Conservation (phyloP, 1,140 invertebrate genomes). For the Drosophila sturtevanti region DNA sequence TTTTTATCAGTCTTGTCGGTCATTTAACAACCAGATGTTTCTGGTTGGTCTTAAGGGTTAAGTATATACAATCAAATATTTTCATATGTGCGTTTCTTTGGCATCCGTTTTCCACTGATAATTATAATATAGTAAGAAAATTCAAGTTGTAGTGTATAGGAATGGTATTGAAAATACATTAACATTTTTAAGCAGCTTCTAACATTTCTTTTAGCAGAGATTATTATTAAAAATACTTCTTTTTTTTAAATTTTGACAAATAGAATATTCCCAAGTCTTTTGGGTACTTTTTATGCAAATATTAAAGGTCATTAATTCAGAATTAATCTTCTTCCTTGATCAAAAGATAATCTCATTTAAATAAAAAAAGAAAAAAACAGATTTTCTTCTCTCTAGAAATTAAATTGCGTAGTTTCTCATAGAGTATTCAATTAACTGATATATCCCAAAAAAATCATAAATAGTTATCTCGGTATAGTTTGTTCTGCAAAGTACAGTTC, state of each 20-base stretch:
- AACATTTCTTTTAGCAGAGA: too few species aligned
- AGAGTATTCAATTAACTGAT: not conserved
- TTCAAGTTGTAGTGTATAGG: not conserved
- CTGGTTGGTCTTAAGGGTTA: not conserved
- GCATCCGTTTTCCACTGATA: constrained; percentile 14
- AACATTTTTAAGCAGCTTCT: not conserved
- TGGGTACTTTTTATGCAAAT: too few species aligned
- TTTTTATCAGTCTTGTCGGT: constrained; percentile 1
- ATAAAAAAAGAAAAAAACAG: too few species aligned
- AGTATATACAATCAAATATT: not conserved
- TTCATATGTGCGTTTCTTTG: not conserved
- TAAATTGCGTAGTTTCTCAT: not conserved
- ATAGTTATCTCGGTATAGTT: constrained; percentile 9
- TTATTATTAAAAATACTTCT: too few species aligned
- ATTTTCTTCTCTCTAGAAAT: too few species aligned
- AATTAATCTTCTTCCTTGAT: not conserved
- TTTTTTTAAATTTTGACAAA: too few species aligned
- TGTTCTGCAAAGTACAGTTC: constrained; percentile 22
- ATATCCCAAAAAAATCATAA: not conserved
- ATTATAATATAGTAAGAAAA: not conserved
- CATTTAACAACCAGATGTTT: constrained; percentile 2
- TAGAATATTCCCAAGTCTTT: too few species aligned
- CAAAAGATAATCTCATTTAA: not conserved
- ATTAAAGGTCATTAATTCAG: too few species aligned
- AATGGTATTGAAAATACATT: not conserved